Evolutionary conservation across 1,140 invertebrate species (phyloP).

Genomic region (Heliothis virescens): DNA sequence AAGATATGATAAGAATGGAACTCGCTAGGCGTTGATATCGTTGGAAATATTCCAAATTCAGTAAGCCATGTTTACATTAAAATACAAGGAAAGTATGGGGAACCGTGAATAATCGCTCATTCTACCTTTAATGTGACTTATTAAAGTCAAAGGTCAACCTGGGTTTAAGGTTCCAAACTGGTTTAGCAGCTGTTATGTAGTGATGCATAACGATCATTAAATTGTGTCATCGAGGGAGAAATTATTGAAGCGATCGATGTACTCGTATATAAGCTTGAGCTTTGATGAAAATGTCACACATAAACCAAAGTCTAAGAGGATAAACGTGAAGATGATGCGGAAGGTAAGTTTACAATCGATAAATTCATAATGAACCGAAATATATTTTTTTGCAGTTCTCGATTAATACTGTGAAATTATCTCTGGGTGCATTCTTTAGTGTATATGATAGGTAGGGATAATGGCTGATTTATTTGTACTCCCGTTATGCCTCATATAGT

Average conservation of each 20-base stretch:
- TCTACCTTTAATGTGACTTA: conserved; percentile 6
- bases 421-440: neutral
- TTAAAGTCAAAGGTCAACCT: conserved; percentile 51
- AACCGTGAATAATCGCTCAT: conserved; percentile 20
- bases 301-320: conserved; percentile 3
- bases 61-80: conserved; percentile 13
- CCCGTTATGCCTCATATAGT: too few species aligned
- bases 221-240: conserved; percentile 44
- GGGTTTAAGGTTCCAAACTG: conserved; percentile 61
- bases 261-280: conserved; percentile 40
- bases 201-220: conserved; percentile 57
- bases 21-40: neutral
- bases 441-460: too few species aligned
- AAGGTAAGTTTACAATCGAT: conserved; percentile 31
- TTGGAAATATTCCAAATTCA: conserved; percentile 12
- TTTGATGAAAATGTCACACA: conserved; percentile 35
- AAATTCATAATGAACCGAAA: neutral
- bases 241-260: conserved; percentile 17
- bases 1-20: neutral
- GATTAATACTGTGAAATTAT: neutral
- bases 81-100: conserved; percentile 27
- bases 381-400: neutral
- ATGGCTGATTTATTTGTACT: too few species aligned
- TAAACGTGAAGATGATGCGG: conserved; percentile 26
- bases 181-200: conserved; percentile 55